These are phyloP conservation scores for Hedya salicella DNA, from an alignment of 2,888 invertebrate genomes.

Conservation along the genomic window DNA sequence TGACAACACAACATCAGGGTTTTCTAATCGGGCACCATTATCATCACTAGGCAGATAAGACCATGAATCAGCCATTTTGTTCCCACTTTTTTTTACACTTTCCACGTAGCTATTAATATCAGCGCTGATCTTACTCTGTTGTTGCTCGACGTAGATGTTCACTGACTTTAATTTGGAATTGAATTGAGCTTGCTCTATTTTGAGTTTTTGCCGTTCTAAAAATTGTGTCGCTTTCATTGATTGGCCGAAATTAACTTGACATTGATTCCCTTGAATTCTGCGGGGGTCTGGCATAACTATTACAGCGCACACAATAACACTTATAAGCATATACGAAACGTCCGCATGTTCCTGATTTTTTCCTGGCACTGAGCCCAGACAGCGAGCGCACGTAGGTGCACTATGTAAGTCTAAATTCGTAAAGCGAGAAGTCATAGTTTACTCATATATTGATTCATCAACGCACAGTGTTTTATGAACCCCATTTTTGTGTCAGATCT, in stretches of 20 bases:
- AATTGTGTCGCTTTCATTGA: slow-evolving; percentile 42
- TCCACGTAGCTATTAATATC: slow-evolving; percentile 66
- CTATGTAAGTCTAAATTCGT: too few species aligned
- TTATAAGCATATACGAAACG: slow-evolving; percentile 20
- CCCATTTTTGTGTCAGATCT: too few species aligned
- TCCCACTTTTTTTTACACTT: slow-evolving; percentile 59
- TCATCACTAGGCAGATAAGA: slow-evolving; percentile 59
- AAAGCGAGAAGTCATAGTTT: too few species aligned
- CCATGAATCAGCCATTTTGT: slow-evolving; percentile 59
- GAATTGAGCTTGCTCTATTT: slow-evolving; percentile 52
- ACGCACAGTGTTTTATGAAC: too few species aligned
- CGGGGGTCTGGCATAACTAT: slow-evolving; percentile 43
- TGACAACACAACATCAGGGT: slow-evolving; percentile 67
- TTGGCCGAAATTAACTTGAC: slow-evolving; percentile 45
- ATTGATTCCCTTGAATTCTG: slow-evolving; percentile 47
- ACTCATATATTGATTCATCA: too few species aligned
- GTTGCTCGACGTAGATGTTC: slow-evolving; percentile 63
- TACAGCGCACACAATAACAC: slow-evolving; percentile 41
- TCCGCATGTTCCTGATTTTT: slow-evolving; percentile 47
- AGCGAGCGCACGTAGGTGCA: slow-evolving; percentile 32
- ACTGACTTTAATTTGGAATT: slow-evolving; percentile 58
- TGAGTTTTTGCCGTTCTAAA: slow-evolving; percentile 51
- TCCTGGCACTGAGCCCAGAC: slow-evolving; percentile 50
- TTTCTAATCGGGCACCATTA: slow-evolving; percentile 54
- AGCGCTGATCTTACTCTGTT: slow-evolving; percentile 60